Base-by-base conservation (phyloP, 2,888 invertebrate genomes). In the Monochamus alternatus region DNA sequence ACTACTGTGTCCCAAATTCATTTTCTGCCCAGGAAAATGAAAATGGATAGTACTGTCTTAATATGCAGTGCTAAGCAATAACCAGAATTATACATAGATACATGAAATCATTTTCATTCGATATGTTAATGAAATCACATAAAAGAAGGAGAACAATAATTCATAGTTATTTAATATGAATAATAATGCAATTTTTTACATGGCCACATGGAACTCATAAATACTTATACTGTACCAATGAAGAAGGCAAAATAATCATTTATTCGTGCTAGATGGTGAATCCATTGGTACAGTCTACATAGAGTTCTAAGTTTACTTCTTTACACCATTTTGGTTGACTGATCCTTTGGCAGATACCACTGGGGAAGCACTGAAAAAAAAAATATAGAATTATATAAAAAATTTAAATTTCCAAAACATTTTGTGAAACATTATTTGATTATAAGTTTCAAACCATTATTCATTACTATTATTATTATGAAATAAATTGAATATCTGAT, bases 1-100 rank as follows among this genome's bases (percentile, higher is more conserved):
- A 86, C 88, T 88, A 88, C 85, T 86, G 85, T 85, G 82, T 76
- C 86, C 87, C 88, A 84, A 87, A 86, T 86, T 86, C 86, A 86
- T 87, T 88, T 88, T 86, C 84, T 86, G 88, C 88, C 88, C 88
- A 82, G 76, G 83, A 88, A 88, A 89, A 87, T 86, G 88, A 86
- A 87, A 87, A 84, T 86, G 87, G 87, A 86, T 82, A 82, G 86
- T 87, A 87, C 87, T 85, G 85, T 81, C 75, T 81, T 83, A 74
- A 84, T 81, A 85, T 81, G 84, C 82, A 87, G 86, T 87, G 86
- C 87, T 68, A 87, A 86, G 86, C 86, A 87, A 86, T 87, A 87
- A 88, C 87, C 85, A 87, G 87, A 87, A 87, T 88, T 87, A 83
- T 81, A 87, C 84, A 85, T 80, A 84, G 79, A 86, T 86, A 87